Conservation (phyloP, 2,113 vertebrate species). For the Pelvicachromis taeniatus region DNA sequence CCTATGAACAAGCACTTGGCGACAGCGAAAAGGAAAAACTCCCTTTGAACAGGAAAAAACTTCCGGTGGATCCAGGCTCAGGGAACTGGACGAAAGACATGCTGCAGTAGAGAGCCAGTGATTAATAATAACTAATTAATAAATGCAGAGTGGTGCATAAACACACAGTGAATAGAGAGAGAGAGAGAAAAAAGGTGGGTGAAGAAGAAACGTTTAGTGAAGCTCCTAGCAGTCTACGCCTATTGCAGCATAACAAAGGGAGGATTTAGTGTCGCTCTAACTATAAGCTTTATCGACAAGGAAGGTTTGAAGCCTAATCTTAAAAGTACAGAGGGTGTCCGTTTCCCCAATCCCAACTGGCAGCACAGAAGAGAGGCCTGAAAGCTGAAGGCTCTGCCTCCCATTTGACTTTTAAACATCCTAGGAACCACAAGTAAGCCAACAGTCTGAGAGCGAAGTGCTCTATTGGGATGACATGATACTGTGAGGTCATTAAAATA, state of each 20-base stretch:
- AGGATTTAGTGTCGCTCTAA: background rate
- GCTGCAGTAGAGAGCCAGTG: background rate
- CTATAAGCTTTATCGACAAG: background rate
- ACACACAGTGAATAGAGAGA: background rate
- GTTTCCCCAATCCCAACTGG: background rate
- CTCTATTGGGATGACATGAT: background rate
- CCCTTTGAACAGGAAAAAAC: background rate
- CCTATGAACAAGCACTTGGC: background rate
- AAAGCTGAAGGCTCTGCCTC: background rate
- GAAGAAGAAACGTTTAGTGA: background rate
- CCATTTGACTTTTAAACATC: background rate
- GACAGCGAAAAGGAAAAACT: background rate
- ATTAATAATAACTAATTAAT: background rate
- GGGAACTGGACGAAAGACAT: background rate
- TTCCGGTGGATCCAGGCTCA: background rate
- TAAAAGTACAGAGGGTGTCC: background rate
- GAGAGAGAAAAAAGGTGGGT: background rate
- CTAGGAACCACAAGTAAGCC: background rate
- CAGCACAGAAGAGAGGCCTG: background rate
- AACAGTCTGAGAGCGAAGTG: background rate
- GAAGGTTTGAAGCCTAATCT: background rate
- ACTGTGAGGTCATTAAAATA: background rate
- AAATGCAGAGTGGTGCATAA: background rate
- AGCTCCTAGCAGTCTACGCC: background rate
- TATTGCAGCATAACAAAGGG: background rate